A percentile compares a stretch with the other conserved stretches of the same genome.
Conservation (phyloP, 2,113 vertebrate genomes). For the Periophthalmodon schlosseri region DNA sequence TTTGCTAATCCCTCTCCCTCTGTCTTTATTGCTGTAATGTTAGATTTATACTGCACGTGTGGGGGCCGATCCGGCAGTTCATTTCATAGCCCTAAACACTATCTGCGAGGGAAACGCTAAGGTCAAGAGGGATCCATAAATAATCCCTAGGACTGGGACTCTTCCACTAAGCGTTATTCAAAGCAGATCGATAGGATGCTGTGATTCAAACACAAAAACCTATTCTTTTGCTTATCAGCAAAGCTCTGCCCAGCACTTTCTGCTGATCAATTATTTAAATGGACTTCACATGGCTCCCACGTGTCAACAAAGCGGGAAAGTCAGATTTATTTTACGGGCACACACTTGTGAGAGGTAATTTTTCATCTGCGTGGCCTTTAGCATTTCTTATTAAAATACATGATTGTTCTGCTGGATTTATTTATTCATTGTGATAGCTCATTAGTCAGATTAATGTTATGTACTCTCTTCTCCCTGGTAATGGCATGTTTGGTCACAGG, state of each 20-base stretch:
- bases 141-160: constrained; percentile 64
- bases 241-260: constrained; percentile 71
- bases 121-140: constrained; percentile 74
- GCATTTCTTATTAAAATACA: constrained; percentile 84
- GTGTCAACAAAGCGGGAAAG: constrained; percentile 71
- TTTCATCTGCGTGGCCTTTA: constrained; percentile 80
- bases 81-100: constrained; percentile 66
- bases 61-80: constrained; percentile 62
- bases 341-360: constrained; percentile 78
- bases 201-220: constrained; percentile 70
- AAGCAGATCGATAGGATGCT: constrained; percentile 69
- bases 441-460: constrained; percentile 85
- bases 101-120: constrained; percentile 61
- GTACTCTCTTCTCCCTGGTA: constrained; percentile 69
- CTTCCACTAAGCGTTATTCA: constrained; percentile 72
- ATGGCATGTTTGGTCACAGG: constrained; percentile 50
- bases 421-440: constrained; percentile 81
- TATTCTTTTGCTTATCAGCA: constrained; percentile 74
- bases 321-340: constrained; percentile 79
- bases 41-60: constrained; percentile 56
- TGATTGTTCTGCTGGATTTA: constrained; percentile 81
- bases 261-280: constrained; percentile 82
- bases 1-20: constrained; percentile 56
- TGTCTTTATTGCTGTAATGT: constrained; percentile 59
- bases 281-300: constrained; percentile 67